A percentile compares a stretch with the other conserved stretches of the same genome.
Evolutionary conservation across 2,888 invertebrate genomes (phyloP).

Genomic region (Drosophila melanocephala): DNA sequence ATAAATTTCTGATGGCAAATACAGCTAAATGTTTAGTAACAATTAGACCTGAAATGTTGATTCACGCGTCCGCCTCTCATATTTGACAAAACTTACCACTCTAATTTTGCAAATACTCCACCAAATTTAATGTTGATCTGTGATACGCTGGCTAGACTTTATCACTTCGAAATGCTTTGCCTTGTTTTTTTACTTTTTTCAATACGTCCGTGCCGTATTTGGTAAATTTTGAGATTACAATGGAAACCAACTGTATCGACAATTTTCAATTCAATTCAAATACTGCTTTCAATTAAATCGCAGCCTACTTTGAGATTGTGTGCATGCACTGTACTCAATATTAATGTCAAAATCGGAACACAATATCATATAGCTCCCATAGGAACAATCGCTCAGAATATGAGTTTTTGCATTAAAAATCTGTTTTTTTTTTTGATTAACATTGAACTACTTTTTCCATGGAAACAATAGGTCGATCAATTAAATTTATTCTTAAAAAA

Average conservation of each 20-base stretch:
- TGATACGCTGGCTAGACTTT: not conserved
- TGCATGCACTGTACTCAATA: not conserved
- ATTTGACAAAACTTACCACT: not conserved
- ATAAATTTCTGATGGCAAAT: no score
- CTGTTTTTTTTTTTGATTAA: no score
- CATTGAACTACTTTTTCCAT: no score
- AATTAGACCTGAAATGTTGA: conserved; percentile 14
- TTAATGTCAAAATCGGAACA: not conserved
- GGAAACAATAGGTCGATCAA: no score
- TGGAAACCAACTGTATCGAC: not conserved
- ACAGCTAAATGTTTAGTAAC: conserved; percentile 50
- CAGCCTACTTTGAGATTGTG: not conserved
- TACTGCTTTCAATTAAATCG: not conserved
- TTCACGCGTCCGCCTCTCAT: not conserved
- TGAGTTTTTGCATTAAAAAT: no score
- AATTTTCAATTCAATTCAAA: not conserved
- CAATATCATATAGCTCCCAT: no score
- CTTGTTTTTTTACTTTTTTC: not conserved
- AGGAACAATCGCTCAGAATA: no score
- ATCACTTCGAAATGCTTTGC: not conserved
- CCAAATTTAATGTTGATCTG: not conserved
- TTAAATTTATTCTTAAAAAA: no score
- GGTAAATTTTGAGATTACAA: not conserved
- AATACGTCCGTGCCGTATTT: not conserved
- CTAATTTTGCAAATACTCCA: not conserved